Conservation (phyloP, 2,113 vertebrate genomes). For the Xenotilapia caudafasciata region DNA sequence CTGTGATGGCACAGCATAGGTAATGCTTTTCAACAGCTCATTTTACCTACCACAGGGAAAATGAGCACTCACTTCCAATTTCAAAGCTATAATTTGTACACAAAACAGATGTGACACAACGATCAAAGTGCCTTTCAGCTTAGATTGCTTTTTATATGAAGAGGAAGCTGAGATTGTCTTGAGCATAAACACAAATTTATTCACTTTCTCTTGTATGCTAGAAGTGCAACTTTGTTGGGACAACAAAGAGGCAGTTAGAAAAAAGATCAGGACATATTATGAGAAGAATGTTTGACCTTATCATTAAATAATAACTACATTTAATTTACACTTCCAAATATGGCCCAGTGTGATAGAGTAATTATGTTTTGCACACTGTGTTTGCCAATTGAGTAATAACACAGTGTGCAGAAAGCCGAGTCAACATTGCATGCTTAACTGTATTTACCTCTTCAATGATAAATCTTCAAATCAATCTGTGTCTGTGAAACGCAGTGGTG, state of each 20-base stretch:
- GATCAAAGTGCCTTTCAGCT: slow-evolving; percentile 44
- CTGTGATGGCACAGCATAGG: slow-evolving; percentile 11
- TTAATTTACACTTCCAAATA: not conserved
- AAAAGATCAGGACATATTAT: slow-evolving; percentile 8
- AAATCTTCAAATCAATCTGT: slow-evolving; percentile 31
- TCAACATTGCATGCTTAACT: slow-evolving; percentile 50
- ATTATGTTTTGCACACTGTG: slow-evolving; percentile 22
- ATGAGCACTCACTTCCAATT: slow-evolving; percentile 40
- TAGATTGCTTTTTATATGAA: slow-evolving; percentile 2
- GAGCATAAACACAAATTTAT: slow-evolving; percentile 54
- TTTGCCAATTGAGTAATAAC: slow-evolving; percentile 36
- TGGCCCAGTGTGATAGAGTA: not conserved
- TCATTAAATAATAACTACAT: slow-evolving; percentile 1
- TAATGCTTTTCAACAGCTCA: slow-evolving; percentile 38
- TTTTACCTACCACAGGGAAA: slow-evolving; percentile 68
- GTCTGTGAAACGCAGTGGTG: slow-evolving; percentile 36
- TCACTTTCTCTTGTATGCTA: slow-evolving; percentile 41
- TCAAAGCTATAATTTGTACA: slow-evolving; percentile 66
- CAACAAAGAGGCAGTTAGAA: slow-evolving; percentile 10
- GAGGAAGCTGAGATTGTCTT: slow-evolving; percentile 28
- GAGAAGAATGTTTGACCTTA: not conserved
- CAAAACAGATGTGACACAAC: slow-evolving; percentile 69
- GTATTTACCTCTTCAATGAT: slow-evolving; percentile 21
- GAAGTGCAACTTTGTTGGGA: slow-evolving; percentile 44
- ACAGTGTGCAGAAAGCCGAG: slow-evolving; percentile 4